Evolutionary conservation across 2,113 vertebrate species (phyloP).

Genomic region (Poeciliopsis retropinna): DNA sequence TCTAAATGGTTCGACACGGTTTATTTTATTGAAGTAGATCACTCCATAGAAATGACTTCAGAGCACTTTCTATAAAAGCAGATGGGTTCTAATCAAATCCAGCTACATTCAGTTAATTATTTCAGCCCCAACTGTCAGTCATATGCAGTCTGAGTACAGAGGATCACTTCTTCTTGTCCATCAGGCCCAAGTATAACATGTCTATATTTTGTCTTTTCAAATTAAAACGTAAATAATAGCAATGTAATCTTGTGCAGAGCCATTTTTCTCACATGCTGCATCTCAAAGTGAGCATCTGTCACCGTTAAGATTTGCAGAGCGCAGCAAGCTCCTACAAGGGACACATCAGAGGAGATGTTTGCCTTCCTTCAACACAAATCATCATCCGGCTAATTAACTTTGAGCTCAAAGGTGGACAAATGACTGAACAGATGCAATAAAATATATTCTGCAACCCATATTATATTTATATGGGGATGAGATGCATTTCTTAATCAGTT

Average conservation of each 20-base stretch:
- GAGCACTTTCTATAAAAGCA: neutral
- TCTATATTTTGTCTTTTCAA: too few species aligned
- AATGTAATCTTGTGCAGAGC: neutral
- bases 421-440: conserved; percentile 8
- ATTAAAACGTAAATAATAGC: too few species aligned
- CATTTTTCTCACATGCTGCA: neutral
- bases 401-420: neutral
- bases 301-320: conserved; percentile 42
- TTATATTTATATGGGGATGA: neutral
- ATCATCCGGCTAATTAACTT: conserved; percentile 50
- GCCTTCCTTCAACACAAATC: conserved; percentile 55
- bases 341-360: conserved; percentile 47
- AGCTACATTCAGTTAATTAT: neutral
- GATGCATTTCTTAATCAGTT: too few species aligned
- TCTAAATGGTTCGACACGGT: neutral
- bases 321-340: conserved; percentile 13
- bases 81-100: too few species aligned
- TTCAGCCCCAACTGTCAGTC: neutral
- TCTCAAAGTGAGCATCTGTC: conserved; percentile 37
- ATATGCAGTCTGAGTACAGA: too few species aligned
- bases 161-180: too few species aligned
- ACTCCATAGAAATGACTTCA: too few species aligned
- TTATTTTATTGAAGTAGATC: too few species aligned
- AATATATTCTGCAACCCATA: neutral
- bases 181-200: too few species aligned